Percentiles rank a stretch among this genome's conserved stretches.
Evolutionary conservation across 2,113 vertebrate species (phyloP).

Genomic region (Sinocyclocheilus anshuiensis): DNA sequence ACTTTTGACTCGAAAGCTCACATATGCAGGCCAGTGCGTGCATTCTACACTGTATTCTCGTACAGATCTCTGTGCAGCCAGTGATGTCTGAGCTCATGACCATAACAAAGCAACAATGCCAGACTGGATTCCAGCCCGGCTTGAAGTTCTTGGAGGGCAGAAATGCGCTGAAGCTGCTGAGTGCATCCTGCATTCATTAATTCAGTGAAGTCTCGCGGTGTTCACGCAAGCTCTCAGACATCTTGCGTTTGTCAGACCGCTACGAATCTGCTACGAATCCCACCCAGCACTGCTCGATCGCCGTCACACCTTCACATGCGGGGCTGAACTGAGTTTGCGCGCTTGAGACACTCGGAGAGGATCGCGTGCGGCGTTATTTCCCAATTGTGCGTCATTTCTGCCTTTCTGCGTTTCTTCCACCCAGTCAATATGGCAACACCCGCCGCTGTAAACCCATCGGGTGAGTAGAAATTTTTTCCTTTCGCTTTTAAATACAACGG

Average conservation of each 20-base stretch:
- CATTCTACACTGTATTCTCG: neutral
- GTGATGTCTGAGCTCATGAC: neutral
- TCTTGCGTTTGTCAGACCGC: constrained; percentile 70
- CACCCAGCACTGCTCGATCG: neutral
- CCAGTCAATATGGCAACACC: constrained; percentile 88
- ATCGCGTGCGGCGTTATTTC: constrained; percentile 29
- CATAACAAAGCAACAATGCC: neutral
- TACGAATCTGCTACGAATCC: constrained; percentile 21
- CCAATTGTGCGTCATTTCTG: constrained; percentile 49
- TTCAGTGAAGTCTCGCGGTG: constrained; percentile 83
- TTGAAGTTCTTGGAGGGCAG: neutral
- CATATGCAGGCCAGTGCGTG: neutral
- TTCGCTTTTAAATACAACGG: neutral
- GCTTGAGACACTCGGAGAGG: constrained; percentile 20
- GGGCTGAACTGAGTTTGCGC: constrained; percentile 30
- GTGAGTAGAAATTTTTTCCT: constrained; percentile 75
- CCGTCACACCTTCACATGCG: constrained; percentile 8
- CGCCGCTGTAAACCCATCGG: constrained; percentile 89
- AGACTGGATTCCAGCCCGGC: neutral
- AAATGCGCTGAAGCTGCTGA: neutral
- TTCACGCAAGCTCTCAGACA: constrained; percentile 73
- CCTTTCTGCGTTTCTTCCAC: constrained; percentile 51
- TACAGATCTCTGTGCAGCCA: neutral
- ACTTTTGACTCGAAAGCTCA: neutral
- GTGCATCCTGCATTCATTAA: constrained; percentile 61